Conservation (phyloP, 1,140 invertebrate genomes). For the Nymphalis io region DNA sequence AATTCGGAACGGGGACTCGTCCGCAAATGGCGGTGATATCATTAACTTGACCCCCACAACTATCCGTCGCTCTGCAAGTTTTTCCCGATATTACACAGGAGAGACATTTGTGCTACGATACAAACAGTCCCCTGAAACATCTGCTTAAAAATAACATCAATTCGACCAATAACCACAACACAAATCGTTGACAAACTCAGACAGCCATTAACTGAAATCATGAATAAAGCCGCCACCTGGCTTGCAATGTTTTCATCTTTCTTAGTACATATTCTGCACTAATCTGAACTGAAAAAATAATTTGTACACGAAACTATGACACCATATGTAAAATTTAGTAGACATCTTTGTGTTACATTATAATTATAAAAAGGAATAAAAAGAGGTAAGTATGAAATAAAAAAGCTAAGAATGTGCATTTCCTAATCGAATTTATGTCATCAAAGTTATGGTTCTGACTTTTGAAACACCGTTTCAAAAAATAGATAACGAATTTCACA, state of each 20-base stretch:
- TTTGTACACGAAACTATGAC: too few species aligned
- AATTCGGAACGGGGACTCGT: constrained; percentile 72
- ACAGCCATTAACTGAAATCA: too few species aligned
- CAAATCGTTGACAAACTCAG: too few species aligned
- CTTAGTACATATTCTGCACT: too few species aligned
- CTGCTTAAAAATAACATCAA: constrained; percentile 14
- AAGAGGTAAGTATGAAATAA: too few species aligned
- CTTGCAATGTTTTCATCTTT: too few species aligned
- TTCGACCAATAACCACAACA: constrained; percentile 10
- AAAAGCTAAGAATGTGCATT: too few species aligned
- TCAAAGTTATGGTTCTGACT: constrained; percentile 42
- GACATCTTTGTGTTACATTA: too few species aligned
- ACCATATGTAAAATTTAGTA: too few species aligned
- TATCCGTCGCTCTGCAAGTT: constrained; percentile 72
- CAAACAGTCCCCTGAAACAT: constrained; percentile 16
- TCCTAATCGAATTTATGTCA: constrained; percentile 21
- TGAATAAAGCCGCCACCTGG: too few species aligned
- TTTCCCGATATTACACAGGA: constrained; percentile 75
- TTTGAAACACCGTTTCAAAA: constrained; percentile 45
- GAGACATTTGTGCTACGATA: constrained; percentile 52
- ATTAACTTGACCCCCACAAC: constrained; percentile 78
- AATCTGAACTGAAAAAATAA: too few species aligned
- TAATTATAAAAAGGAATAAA: too few species aligned
- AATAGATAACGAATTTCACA: constrained; percentile 49
- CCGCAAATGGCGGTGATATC: constrained; percentile 78